Percentiles rank a stretch among this genome's conserved stretches.
Evolutionary conservation across 2,113 vertebrate species (phyloP).

Genomic region (Cichladusa arquata): DNA sequence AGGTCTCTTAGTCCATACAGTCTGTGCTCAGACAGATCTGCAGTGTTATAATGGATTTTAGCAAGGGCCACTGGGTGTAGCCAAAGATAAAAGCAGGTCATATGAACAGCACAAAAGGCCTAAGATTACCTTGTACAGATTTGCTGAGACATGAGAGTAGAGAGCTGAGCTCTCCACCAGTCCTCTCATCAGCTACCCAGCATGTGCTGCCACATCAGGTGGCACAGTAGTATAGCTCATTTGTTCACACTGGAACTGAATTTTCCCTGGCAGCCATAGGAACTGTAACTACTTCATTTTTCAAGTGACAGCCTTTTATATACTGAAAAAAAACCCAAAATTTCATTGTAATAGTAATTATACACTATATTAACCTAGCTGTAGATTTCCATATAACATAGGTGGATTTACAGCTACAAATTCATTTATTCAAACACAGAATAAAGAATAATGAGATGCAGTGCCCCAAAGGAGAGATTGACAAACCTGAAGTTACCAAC

Average conservation of each 20-base stretch:
- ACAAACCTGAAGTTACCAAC: not conserved
- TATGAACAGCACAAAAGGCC: not conserved
- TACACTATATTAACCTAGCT: not conserved
- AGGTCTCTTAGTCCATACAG: not conserved
- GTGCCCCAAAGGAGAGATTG: not conserved
- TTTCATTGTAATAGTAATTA: not conserved
- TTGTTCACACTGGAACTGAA: not conserved
- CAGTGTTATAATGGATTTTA: not conserved
- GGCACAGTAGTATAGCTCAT: not conserved
- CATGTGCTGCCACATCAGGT: rapidly evolving
- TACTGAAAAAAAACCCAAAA: rapidly evolving
- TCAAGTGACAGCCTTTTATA: not conserved
- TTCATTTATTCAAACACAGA: not conserved
- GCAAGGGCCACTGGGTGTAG: not conserved
- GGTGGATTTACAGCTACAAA: not conserved
- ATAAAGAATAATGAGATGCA: not conserved
- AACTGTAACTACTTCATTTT: not conserved
- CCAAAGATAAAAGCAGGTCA: not conserved
- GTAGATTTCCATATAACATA: not conserved
- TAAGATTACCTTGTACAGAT: not conserved
- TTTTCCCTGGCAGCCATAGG: not conserved
- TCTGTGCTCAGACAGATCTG: not conserved
- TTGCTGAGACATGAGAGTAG: not conserved
- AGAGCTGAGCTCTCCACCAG: not conserved
- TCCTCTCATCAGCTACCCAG: not conserved